Percentiles rank a stretch among this genome's conserved stretches.
Conservation (phyloP, 1,140 invertebrate genomes). For the Lucilia sericata region DNA sequence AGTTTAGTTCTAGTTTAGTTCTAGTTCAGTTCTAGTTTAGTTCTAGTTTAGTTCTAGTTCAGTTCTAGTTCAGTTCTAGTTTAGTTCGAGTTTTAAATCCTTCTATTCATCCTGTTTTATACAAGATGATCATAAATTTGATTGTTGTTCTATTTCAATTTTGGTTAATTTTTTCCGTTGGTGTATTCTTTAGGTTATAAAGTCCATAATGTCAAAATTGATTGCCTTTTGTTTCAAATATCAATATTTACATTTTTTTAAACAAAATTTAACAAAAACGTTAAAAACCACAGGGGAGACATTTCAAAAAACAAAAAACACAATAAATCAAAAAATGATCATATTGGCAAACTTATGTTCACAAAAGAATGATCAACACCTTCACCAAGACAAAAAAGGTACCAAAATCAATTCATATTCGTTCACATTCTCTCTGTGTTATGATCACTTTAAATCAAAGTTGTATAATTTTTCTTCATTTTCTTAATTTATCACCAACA, state of each 20-base stretch:
- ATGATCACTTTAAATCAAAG: neutral
- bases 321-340: neutral
- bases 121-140: too few species aligned
- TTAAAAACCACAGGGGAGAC: conserved; percentile 3
- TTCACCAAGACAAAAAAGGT: neutral
- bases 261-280: neutral
- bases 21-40: too few species aligned
- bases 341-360: neutral
- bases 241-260: neutral
- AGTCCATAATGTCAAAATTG: too few species aligned
- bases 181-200: too few species aligned
- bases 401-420: neutral
- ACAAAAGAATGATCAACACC: neutral
- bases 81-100: too few species aligned
- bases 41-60: too few species aligned
- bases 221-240: neutral
- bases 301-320: neutral
- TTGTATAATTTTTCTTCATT: neutral
- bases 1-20: too few species aligned
- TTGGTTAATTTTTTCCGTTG: too few species aligned
- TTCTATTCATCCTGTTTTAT: too few species aligned
- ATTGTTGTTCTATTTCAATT: too few species aligned
- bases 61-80: too few species aligned
- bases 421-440: neutral
- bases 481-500: neutral